These are phyloP conservation scores for Kradibia gibbosae DNA, from an alignment of 1,140 invertebrate genomes.

Conservation along the genomic window DNA sequence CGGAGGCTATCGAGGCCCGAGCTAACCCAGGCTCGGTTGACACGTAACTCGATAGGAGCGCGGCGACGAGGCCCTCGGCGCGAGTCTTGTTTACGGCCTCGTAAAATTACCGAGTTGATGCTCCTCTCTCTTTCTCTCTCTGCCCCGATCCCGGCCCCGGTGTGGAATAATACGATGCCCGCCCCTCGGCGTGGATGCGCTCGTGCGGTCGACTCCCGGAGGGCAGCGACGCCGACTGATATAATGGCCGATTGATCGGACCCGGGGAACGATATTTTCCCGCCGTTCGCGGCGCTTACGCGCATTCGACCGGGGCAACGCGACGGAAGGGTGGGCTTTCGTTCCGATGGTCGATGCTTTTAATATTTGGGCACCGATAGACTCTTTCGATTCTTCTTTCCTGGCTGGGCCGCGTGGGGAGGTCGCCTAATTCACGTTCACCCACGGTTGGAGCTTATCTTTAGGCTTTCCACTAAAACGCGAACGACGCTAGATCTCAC, in stretches of 20 bases:
- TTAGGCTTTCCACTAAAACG: background rate
- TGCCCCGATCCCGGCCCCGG: too few relatives aligned
- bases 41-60: conserved; percentile 49
- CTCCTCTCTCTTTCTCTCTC: too few relatives aligned
- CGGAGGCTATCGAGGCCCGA: conserved; percentile 11
- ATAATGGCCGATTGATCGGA: conserved; percentile 44
- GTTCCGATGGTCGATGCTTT: conserved; percentile 20
- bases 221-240: conserved; percentile 5
- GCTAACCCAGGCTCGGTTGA: conserved; percentile 40
- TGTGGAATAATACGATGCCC: conserved; percentile 47
- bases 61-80: background rate
- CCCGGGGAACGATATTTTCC: conserved; percentile 43
- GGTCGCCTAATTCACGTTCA: background rate
- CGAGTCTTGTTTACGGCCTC: conserved; percentile 50
- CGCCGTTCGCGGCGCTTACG: conserved; percentile 33
- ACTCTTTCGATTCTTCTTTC: background rate
- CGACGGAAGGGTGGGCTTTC: background rate
- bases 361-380: background rate
- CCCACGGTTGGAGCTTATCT: background rate
- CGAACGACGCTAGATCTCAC: too few relatives aligned
- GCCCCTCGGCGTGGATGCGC: background rate
- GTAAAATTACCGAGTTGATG: conserved; percentile 51
- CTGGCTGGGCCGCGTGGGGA: background rate
- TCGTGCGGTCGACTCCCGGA: background rate
- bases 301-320: background rate